Evolutionary conservation across 2,797 vertebrate genomes (phyloP).

Genomic region (Acestrorhynchus altus): DNA sequence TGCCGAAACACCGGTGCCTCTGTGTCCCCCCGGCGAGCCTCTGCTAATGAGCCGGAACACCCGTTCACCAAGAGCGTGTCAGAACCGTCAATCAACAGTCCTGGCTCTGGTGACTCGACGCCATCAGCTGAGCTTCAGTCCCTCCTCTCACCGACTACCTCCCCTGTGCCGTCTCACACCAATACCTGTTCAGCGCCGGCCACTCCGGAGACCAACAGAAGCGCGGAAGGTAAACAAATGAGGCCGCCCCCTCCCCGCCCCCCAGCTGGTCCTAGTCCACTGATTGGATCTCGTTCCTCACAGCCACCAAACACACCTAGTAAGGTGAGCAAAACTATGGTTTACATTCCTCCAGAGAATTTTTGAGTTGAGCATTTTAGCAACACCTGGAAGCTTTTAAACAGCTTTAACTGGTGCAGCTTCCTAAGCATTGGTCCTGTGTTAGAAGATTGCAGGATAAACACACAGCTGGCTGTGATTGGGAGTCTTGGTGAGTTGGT

Average conservation of each 20-base stretch:
- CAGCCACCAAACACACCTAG: constrained; percentile 50
- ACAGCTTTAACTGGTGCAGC: too few relatives aligned
- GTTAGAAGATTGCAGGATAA: too few relatives aligned
- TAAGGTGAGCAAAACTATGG: constrained; percentile 47
- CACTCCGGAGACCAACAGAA: constrained; percentile 83
- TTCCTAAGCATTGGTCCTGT: too few relatives aligned
- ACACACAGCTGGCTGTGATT: too few relatives aligned
- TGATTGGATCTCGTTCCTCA: constrained; percentile 68
- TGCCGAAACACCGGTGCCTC: constrained; percentile 62
- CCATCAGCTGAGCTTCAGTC: constrained; percentile 61
- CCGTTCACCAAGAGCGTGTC: constrained; percentile 91
- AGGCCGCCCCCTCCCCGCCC: constrained; percentile 68
- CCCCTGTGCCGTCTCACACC: constrained; percentile 60
- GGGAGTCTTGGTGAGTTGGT: too few relatives aligned
- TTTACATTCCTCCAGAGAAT: too few relatives aligned
- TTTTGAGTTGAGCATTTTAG: too few relatives aligned
- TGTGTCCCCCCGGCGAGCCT: constrained; percentile 3
- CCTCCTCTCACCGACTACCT: constrained; percentile 55
- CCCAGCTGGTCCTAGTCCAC: constrained; percentile 65
- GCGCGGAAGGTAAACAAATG: constrained; percentile 67
- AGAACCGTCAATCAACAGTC: constrained; percentile 87
- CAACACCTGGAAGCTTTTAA: too few relatives aligned
- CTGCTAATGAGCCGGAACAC: constrained; percentile 71
- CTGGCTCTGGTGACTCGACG: constrained; percentile 59
- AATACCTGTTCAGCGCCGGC: constrained; percentile 80